Evolutionary conservation across 64 coral and sea anemone genomes (phyloP).

Genomic region (Montipora efflorescens): DNA sequence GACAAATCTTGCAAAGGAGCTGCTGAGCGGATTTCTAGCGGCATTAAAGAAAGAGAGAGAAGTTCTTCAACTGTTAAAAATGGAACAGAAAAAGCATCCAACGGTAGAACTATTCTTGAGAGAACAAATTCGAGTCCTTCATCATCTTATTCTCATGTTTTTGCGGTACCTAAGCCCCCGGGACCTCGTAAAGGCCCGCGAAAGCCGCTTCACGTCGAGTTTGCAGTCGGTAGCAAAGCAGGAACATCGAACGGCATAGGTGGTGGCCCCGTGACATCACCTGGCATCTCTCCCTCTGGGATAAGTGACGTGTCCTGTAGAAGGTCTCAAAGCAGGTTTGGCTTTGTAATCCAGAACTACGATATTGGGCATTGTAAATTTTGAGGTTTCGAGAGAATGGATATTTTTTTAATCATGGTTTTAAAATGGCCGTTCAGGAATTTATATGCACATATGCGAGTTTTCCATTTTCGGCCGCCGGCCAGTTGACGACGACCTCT

Average conservation of each 20-base stretch:
- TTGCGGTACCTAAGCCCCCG: slow-evolving; percentile 83
- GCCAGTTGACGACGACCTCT: too few species aligned
- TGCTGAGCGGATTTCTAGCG: slow-evolving; percentile 25
- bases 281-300: slow-evolving; percentile 52
- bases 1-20: slow-evolving; percentile 46
- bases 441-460: too few species aligned
- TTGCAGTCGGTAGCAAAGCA: slow-evolving; percentile 68
- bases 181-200: slow-evolving; percentile 77
- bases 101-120: slow-evolving; percentile 33
- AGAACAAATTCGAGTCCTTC: slow-evolving; percentile 25
- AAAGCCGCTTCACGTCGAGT: slow-evolving; percentile 70
- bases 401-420: too few species aligned
- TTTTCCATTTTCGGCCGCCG: too few species aligned
- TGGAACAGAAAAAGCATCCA: slow-evolving; percentile 19
- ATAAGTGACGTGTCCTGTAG: slow-evolving; percentile 66
- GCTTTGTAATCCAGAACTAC: not conserved
- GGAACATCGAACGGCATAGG: slow-evolving; percentile 10
- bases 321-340: slow-evolving; percentile 89
- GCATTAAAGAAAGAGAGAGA: slow-evolving; percentile 47
- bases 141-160: slow-evolving; percentile 30
- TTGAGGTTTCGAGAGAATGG: too few species aligned
- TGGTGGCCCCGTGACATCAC: slow-evolving; percentile 8
- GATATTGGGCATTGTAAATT: not conserved
- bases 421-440: too few species aligned
- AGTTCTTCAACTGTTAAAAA: not conserved